Evolutionary conservation across 2,888 invertebrate genomes (phyloP).

Genomic region (Agrotis clavis): DNA sequence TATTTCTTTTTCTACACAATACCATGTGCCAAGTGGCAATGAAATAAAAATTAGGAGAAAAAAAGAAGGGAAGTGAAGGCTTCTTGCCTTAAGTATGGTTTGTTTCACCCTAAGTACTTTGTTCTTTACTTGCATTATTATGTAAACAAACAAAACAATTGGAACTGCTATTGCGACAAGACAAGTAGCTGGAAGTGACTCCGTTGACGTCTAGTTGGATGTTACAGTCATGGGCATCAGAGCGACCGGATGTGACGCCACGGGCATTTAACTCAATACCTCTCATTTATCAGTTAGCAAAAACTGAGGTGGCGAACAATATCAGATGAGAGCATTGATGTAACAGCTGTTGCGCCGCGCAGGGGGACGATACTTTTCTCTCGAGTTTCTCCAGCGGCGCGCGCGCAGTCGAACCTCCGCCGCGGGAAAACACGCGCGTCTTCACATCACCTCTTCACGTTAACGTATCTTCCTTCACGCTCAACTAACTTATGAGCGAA

Average conservation of each 20-base stretch:
- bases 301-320: constrained; percentile 73
- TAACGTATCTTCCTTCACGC: constrained; percentile 48
- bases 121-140: constrained; percentile 33
- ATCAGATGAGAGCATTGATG: constrained; percentile 83
- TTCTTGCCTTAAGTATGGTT: background rate
- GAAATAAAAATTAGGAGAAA: constrained; percentile 17
- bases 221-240: constrained; percentile 56
- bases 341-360: constrained; percentile 79
- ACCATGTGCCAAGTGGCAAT: background rate
- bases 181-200: constrained; percentile 41
- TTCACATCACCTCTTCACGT: constrained; percentile 41
- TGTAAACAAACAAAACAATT: constrained; percentile 56
- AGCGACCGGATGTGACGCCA: constrained; percentile 78
- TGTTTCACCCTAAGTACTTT: constrained; percentile 21
- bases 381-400: constrained; percentile 85
- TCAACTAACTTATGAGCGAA: constrained; percentile 64
- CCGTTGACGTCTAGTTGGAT: constrained; percentile 52
- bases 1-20: constrained; percentile 6
- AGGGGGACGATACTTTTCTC: constrained; percentile 86
- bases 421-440: constrained; percentile 80
- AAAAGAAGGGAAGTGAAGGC: constrained; percentile 28
- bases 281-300: constrained; percentile 74
- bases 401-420: constrained; percentile 80
- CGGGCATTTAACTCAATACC: constrained; percentile 65
- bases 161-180: constrained; percentile 47